phyloP scores from a whole-genome alignment of 2,113 vertebrate genomes.

The Hyla sarda region DNA sequence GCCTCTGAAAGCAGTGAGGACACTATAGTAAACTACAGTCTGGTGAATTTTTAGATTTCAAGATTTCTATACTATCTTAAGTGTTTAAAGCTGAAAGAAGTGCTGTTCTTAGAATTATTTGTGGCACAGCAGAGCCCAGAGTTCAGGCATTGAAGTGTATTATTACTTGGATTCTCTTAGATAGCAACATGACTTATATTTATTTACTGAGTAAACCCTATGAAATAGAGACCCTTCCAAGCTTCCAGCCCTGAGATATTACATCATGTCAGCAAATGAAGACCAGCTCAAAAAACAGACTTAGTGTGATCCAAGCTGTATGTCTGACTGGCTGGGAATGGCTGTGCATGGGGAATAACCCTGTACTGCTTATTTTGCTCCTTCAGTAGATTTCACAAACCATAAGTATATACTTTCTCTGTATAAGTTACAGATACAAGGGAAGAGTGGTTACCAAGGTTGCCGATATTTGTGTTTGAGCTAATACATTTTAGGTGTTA shows the following conservation, averaged over 20 bases:
- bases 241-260: neutral
- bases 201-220: constrained; percentile 9
- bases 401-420: neutral
- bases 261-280: neutral
- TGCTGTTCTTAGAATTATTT: neutral
- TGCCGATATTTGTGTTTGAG: neutral
- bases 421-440: neutral
- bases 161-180: constrained; percentile 13
- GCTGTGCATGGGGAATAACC: no score
- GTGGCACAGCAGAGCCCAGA: neutral
- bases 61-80: no score
- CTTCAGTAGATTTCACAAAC: neutral
- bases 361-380: no score
- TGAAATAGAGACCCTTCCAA: neutral
- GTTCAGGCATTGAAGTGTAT: neutral
- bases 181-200: neutral
- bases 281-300: neutral
- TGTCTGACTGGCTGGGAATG: neutral
- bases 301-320: neutral
- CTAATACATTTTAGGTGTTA: no score
- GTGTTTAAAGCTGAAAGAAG: no score
- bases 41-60: no score
- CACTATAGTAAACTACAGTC: no score
- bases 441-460: no score
- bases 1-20: no score